Base-by-base conservation (phyloP, 2,888 invertebrate genomes). In the Iphiclides podalirius region DNA sequence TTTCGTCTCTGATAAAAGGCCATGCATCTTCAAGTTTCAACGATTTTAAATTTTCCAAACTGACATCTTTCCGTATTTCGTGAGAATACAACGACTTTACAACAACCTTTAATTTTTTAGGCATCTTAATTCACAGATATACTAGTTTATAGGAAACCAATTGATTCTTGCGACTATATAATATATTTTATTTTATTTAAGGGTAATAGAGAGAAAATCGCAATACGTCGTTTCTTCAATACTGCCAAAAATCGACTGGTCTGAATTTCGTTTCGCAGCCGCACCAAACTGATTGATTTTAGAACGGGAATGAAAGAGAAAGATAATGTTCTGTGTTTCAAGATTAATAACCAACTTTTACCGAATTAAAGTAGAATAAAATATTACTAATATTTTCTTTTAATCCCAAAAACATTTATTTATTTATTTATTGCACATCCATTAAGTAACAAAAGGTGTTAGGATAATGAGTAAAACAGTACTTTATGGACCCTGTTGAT, bases 1-100 rank as follows among this genome's bases (percentile, higher is more conserved):
- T 88, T 78, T 90, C 89, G 54, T 88, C 88, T 61, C 89, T 75
- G 39, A 90, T 90, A 64, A 88, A 89, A 11, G 89, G 89, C 89
- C 89, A 90, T 0, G 89, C 89, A 48, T 89, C 88, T 55, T 89
- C 89, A 35, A 90, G 67, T 57, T 86, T 86, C 7, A 90, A 65
- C 12, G 89, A 89, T 54, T 86, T 82, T 47, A 90, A 67, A 37
- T 63, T 76, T 3, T 79, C 80, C 53, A 90, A 70, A 59, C 83
- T 80, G n/a, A 89, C 88, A 69, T 90, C 89, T 62, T 89, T 89
- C 15, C 89, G 79, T 54, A 86, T 89, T 60, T 90, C 89, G 58
- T 89, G 89, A 8, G 85, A 84, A 61, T 86, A 90, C 34, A 87
- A 60, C 2, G 88, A 89, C 70, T 85, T 89, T 46, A 88, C 88